Evolutionary conservation across 2,888 invertebrate genomes (phyloP), one percentile per base, ranked within the genome.

Genomic region (Microplitis manilae): DNA sequence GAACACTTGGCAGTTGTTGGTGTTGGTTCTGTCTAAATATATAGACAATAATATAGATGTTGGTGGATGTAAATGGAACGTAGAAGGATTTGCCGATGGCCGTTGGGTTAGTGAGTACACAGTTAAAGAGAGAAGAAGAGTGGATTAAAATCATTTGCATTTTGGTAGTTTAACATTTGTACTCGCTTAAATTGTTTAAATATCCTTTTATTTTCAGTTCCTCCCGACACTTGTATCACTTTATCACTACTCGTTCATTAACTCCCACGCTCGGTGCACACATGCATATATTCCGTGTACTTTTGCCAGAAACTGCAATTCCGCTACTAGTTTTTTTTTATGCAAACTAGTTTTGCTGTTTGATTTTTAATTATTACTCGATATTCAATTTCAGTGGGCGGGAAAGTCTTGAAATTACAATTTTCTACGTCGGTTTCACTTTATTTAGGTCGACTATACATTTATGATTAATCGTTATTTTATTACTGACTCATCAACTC

Each of bases 71-170:
- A 73, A 64, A n/a, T 38, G 61, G 30, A n/a, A 39, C 15, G 39
- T 15, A 61, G 5, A 15, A 15, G 8, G 60, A 50, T 50, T 13
- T 50, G 9, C 9, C 9, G 50, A 50, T 50, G 50, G 50, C 50
- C 50, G 1, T 6, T 6, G 50, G 50, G 8, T 50, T 50, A 8
- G 6, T 50, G 9, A 50, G 13, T 9, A 13, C 13, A 4, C 6
- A 13, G 4, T 13, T 9, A 59, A 30, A 20, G 50, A n/a, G 61
- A 13, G 61, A 72, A n/a, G 20, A 62, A 15, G 64, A 20, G 70
- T 59, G 59, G 65, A 81, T 81, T 79, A 81, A 79, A 80, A 80
- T 78, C 60, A 79, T 81, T 79, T 80, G 79, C 80, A 81, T 81
- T 80, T 73, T 75, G 68, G 61, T 77, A 69, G 62, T 79, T 75